These are phyloP conservation scores for Theristicus caerulescens DNA, from an alignment of 2,113 vertebrate genomes.

Conservation along the genomic window DNA sequence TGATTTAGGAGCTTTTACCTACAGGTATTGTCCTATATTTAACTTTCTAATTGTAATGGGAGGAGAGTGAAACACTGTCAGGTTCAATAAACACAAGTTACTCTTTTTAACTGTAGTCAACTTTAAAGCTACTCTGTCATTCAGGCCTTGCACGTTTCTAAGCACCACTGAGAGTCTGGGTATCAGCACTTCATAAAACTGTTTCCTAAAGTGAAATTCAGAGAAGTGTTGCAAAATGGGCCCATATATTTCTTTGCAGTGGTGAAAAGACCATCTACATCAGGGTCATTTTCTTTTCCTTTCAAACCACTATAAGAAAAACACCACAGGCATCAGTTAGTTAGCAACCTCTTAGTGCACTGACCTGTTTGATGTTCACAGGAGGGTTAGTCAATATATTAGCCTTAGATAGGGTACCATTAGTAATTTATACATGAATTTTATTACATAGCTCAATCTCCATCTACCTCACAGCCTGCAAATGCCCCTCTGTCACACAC, in stretches of 20 bases:
- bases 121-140: not conserved
- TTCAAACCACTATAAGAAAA: slow-evolving; percentile 13
- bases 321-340: slow-evolving; percentile 19
- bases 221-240: not conserved
- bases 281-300: not conserved
- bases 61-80: not conserved
- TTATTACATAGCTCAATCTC: not conserved
- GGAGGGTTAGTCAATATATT: slow-evolving; percentile 32
- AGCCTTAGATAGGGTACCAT: not conserved
- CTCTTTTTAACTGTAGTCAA: not conserved
- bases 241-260: not conserved
- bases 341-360: slow-evolving; percentile 7
- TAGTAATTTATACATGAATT: slow-evolving; percentile 26
- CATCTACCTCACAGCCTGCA: not conserved
- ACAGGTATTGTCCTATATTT: not conserved
- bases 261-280: not conserved
- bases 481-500: not conserved
- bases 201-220: not conserved
- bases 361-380: slow-evolving; percentile 26
- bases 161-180: not conserved
- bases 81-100: not conserved
- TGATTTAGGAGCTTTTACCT: not conserved
- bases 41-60: not conserved
- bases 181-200: not conserved
- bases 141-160: not conserved